Evolutionary conservation across 2,113 vertebrate species (phyloP), one percentile per base, ranked within the genome.

Genomic region (Tragelaphus strepsiceros): DNA sequence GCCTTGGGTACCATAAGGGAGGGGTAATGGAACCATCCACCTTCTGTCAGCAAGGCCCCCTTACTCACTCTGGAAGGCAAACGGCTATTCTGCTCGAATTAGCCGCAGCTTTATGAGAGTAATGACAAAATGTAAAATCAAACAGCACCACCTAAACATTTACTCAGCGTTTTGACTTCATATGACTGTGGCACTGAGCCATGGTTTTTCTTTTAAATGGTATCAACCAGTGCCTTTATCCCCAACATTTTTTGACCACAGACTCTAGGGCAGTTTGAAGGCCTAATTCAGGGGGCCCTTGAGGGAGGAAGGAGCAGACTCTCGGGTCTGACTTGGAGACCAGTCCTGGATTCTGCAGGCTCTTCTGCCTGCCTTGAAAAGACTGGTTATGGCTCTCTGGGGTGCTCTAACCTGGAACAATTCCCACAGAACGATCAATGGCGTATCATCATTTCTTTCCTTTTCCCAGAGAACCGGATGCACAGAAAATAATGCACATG

Each of bases 341-440:
- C 91, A 6, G 2, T 49, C 91, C 83, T 94, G 92, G 90, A 83
- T 87, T 64, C 67, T 51, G 56, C 61, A 78, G 46, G 59, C 80
- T 94, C 78, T 94, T 95, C 87, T 54, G 80, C 62, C 53, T 61
- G 93, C 80, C 64, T 90, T 77, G 58, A 93, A 97, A 98, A 87
- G 53, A 24, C 28, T 13, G 6, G 78, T 88, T 90, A 97, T 16
- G 35, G 32, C 91, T 96, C 97, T 97, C 87, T 0, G 94, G 96
- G 80, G 96, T 95, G 67, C 74, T 80, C 84, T 97, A 24, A 78
- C 83, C 96, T 97, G 97, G 93, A 97, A 77, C 56, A 92, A 86
- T 62, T 97, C 95, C 96, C 95, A 97, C 80, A 82, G 78, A 97
- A 95, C 90, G 94, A 97, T 98, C 98, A 96, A 96, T 97, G 81